phyloP scores from a whole-genome alignment of 2,797 vertebrate species.

The Eulemur mongoz region DNA sequence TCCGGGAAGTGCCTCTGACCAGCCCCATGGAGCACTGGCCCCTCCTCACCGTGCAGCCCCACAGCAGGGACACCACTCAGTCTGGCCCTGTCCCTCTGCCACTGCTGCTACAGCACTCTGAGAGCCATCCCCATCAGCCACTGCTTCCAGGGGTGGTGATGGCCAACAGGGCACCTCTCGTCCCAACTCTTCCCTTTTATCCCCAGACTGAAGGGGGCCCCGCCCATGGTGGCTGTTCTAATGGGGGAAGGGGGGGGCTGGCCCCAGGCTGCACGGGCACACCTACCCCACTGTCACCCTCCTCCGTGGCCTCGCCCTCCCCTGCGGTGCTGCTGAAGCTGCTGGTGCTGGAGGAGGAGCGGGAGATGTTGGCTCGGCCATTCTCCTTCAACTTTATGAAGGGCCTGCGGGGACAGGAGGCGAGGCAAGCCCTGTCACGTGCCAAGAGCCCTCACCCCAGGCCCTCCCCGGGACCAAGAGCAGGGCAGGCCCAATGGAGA shows the following conservation, averaged over 20 bases:
- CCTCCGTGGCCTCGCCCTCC: conserved; percentile 94
- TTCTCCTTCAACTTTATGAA: conserved; percentile 95
- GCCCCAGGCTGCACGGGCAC: not conserved
- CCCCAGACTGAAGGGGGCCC: not conserved
- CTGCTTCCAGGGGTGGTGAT: not conserved
- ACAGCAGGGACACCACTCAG: accelerated
- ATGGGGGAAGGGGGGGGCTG: too few species aligned
- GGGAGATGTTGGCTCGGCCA: conserved; percentile 93
- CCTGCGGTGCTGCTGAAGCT: conserved; percentile 98
- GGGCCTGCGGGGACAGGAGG: conserved; percentile 83
- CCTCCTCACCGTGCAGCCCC: not conserved
- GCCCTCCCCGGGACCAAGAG: not conserved
- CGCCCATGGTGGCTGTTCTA: not conserved
- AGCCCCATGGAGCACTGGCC: not conserved
- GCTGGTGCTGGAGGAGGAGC: conserved; percentile 97
- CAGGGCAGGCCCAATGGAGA: not conserved
- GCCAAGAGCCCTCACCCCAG: accelerated
- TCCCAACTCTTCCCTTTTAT: not conserved
- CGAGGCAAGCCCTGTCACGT: not conserved
- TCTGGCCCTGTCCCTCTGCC: not conserved
- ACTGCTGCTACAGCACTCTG: not conserved
- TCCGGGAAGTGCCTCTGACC: not conserved
- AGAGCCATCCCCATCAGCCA: not conserved
- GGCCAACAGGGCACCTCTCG: not conserved
- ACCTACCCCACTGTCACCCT: conserved; percentile 91